These are phyloP conservation scores for Hemistola chrysoprasaria DNA, from an alignment of 2,888 invertebrate genomes.

Conservation along the genomic window DNA sequence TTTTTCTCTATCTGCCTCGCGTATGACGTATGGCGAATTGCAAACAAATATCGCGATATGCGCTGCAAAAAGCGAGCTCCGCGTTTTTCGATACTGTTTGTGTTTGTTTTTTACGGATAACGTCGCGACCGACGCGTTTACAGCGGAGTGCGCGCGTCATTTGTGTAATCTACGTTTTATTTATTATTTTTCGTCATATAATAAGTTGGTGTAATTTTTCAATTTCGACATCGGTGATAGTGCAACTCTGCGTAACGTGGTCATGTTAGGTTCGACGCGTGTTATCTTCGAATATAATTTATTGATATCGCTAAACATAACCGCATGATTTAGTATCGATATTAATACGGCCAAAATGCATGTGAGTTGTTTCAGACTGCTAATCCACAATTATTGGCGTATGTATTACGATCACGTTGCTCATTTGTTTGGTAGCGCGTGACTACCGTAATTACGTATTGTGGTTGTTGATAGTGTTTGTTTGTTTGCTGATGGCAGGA, in stretches of 20 bases:
- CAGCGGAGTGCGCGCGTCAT: constrained; percentile 38
- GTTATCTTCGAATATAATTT: constrained; percentile 38
- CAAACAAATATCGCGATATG: constrained; percentile 55
- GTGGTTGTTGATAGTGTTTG: constrained; percentile 44
- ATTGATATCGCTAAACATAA: constrained; percentile 39
- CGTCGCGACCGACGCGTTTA: constrained; percentile 39
- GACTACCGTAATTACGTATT: constrained; percentile 53
- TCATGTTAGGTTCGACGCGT: too few relatives aligned
- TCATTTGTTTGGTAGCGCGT: constrained; percentile 53
- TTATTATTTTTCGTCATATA: constrained; percentile 37
- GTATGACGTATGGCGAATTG: constrained; percentile 53
- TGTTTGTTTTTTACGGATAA: constrained; percentile 44
- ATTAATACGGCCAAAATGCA: constrained; percentile 52
- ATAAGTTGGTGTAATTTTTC: constrained; percentile 24
- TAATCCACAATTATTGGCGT: constrained; percentile 59
- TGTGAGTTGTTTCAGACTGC: constrained; percentile 52
- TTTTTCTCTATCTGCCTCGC: constrained; percentile 41
- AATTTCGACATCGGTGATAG: constrained; percentile 13
- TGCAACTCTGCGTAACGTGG: too few relatives aligned
- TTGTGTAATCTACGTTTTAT: constrained; percentile 50
- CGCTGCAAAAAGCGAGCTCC: constrained; percentile 35
- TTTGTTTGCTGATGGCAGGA: constrained; percentile 31
- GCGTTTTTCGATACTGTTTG: constrained; percentile 45
- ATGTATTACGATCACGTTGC: constrained; percentile 49
- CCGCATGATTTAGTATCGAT: constrained; percentile 44